Conservation (phyloP, 2,888 invertebrate species). For the Macrosoma leucophasiata region DNA sequence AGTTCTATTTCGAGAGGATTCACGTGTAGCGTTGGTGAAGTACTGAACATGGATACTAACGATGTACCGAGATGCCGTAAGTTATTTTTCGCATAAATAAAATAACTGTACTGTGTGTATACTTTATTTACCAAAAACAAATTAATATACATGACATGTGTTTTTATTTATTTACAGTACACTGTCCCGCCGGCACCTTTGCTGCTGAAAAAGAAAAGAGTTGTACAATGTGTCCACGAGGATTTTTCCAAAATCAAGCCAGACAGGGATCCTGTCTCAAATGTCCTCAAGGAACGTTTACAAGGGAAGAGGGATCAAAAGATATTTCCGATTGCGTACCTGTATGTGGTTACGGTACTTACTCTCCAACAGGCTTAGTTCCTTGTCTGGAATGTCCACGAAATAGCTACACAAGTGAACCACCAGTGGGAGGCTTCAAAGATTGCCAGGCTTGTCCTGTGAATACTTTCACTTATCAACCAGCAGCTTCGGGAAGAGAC, state of each 20-base stretch:
- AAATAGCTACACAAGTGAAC: slow-evolving; percentile 91
- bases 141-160: too few species aligned
- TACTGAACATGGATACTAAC: slow-evolving; percentile 93
- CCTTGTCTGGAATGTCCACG: slow-evolving; percentile 96
- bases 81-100: slow-evolving; percentile 44
- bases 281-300: slow-evolving; percentile 95
- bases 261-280: slow-evolving; percentile 92
- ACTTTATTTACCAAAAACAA: background rate
- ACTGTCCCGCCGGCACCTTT: slow-evolving; percentile 97
- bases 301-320: slow-evolving; percentile 92
- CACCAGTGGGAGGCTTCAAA: slow-evolving; percentile 92
- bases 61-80: slow-evolving; percentile 94
- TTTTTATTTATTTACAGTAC: slow-evolving; percentile 75
- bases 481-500: slow-evolving; percentile 89
- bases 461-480: slow-evolving; percentile 92
- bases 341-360: slow-evolving; percentile 97
- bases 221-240: slow-evolving; percentile 93
- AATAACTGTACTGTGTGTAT: too few species aligned
- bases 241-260: slow-evolving; percentile 94
- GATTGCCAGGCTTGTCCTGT: slow-evolving; percentile 95
- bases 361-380: slow-evolving; percentile 94
- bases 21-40: slow-evolving; percentile 95
- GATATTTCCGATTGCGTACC: slow-evolving; percentile 91
- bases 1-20: slow-evolving; percentile 92
- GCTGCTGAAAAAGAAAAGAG: slow-evolving; percentile 92